Conservation (phyloP, 1,140 invertebrate species). For the Trichonephila clavata region DNA sequence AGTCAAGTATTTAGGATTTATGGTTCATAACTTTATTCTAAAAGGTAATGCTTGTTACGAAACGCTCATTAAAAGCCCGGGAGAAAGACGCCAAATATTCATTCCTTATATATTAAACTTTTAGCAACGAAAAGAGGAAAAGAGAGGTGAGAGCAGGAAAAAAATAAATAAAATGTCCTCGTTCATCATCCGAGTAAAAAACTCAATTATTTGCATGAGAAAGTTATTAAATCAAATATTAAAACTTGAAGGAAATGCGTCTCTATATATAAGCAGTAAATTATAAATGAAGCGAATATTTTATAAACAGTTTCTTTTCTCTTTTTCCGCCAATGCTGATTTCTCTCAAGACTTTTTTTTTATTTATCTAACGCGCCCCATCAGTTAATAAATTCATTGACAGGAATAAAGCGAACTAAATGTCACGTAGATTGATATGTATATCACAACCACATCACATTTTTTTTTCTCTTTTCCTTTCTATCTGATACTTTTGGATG, state of each 20-base stretch:
- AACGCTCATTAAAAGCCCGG: conserved; percentile 1
- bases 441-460: conserved; percentile 30
- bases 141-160: background rate
- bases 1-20: background rate
- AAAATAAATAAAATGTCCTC: background rate
- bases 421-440: conserved; percentile 75
- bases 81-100: background rate
- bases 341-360: background rate
- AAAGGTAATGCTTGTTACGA: conserved; percentile 19
- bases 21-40: background rate
- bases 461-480: conserved; percentile 14
- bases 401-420: conserved; percentile 73
- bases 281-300: conserved; percentile 72
- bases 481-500: conserved; percentile 26
- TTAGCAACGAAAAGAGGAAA: background rate
- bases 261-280: conserved; percentile 65
- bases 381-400: conserved; percentile 76
- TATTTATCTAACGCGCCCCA: background rate
- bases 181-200: conserved; percentile 29
- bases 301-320: conserved; percentile 31
- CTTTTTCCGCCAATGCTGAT: conserved; percentile 19
- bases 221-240: conserved; percentile 76
- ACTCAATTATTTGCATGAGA: conserved; percentile 75
- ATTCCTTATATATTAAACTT: conserved; percentile 41
- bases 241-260: conserved; percentile 72